These are phyloP conservation scores for Grapholita molesta DNA, from an alignment of 1,140 invertebrate species.

Conservation along the genomic window DNA sequence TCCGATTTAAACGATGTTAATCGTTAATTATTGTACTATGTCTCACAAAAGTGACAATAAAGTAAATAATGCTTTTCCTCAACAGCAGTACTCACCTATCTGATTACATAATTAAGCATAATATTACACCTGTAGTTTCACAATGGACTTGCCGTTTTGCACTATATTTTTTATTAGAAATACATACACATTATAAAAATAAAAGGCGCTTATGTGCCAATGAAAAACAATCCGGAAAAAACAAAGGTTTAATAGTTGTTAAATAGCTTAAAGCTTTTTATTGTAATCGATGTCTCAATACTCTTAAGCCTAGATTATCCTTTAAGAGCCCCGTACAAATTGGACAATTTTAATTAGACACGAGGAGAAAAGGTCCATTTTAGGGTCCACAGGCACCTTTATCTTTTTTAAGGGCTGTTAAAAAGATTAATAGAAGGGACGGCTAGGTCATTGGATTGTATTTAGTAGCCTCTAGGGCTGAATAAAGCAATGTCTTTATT, in stretches of 20 bases:
- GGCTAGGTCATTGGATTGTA: constrained; percentile 37
- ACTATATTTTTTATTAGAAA: too few relatives aligned
- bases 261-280: background rate
- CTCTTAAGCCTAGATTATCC: constrained; percentile 13
- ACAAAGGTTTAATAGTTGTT: background rate
- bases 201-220: too few relatives aligned
- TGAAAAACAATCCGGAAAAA: background rate
- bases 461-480: constrained; percentile 37
- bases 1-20: too few relatives aligned
- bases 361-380: constrained; percentile 22
- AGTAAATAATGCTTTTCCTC: too few relatives aligned
- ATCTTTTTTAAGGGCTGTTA: constrained; percentile 47
- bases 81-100: too few relatives aligned
- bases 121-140: too few relatives aligned
- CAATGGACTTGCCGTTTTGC: too few relatives aligned
- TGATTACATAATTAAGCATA: too few relatives aligned
- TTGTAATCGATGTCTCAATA: constrained; percentile 15
- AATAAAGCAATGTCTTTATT: constrained; percentile 23
- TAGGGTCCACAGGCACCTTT: constrained; percentile 26
- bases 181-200: too few relatives aligned
- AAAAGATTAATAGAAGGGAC: constrained; percentile 50
- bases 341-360: constrained; percentile 41
- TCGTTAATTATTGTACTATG: too few relatives aligned
- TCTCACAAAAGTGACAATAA: too few relatives aligned
- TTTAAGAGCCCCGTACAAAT: constrained; percentile 26